phyloP scores from a whole-genome alignment of 2,113 vertebrate genomes.

The Bettongia penicillata region DNA sequence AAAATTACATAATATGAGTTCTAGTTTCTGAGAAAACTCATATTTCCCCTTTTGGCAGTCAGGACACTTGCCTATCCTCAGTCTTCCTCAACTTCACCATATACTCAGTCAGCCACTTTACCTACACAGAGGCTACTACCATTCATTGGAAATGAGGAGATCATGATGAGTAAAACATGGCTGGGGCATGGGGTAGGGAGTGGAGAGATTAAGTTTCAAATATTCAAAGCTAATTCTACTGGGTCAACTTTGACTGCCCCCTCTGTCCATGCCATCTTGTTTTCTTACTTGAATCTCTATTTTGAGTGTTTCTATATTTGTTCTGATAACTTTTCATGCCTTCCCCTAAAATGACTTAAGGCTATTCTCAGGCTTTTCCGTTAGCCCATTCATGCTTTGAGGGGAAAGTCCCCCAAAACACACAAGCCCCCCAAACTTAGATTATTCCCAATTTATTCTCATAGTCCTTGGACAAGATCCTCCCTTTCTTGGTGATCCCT shows the following conservation, averaged over 20 bases:
- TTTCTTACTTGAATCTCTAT: not conserved
- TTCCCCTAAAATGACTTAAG: no score
- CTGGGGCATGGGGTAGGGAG: no score
- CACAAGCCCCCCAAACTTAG: no score
- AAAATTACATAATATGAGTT: not conserved
- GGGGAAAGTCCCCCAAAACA: no score
- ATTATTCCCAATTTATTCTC: not conserved
- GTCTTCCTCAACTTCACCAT: not conserved
- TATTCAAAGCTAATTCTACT: not conserved
- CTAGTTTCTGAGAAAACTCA: not conserved
- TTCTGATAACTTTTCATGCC: not conserved
- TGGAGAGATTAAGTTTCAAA: not conserved
- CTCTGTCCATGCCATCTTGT: not conserved
- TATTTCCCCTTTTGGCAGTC: not conserved
- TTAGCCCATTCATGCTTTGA: not conserved
- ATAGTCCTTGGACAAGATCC: not conserved
- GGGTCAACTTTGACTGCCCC: no score
- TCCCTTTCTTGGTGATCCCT: not conserved
- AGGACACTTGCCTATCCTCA: not conserved
- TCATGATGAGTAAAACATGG: not conserved
- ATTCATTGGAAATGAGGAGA: not conserved
- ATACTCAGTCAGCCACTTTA: not conserved
- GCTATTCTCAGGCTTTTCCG: no score
- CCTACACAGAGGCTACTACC: not conserved
- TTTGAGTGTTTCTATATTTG: not conserved